Conservation (phyloP, 2,113 vertebrate species). For the Callopanchax toddi region DNA sequence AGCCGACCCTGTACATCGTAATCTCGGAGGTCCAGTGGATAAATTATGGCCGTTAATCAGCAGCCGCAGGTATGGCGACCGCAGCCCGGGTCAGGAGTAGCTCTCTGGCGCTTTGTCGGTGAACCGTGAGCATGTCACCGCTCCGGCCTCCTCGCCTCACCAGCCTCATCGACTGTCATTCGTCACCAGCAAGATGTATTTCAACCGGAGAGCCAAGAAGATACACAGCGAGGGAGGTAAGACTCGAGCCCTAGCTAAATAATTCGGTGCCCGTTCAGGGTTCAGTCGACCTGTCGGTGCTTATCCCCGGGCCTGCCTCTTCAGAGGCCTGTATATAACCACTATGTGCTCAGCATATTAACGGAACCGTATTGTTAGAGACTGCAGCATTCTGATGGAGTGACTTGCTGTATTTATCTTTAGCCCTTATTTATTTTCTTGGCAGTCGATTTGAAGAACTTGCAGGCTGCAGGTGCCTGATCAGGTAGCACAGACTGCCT, state of each 20-base stretch:
- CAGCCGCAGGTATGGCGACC: constrained; percentile 26
- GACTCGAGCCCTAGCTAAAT: constrained; percentile 3
- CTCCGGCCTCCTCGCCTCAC: constrained; percentile 41
- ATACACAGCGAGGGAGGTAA: constrained; percentile 85
- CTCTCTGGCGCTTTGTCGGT: constrained; percentile 34
- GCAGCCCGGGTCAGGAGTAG: constrained; percentile 38
- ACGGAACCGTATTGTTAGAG: constrained; percentile 17
- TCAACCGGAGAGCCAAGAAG: constrained; percentile 83
- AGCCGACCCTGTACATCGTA: constrained; percentile 3
- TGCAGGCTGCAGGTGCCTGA: constrained; percentile 34
- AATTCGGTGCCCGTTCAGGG: background rate
- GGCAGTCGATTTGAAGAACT: constrained; percentile 33
- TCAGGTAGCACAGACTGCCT: background rate
- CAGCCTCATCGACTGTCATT: constrained; percentile 47
- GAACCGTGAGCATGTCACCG: constrained; percentile 74
- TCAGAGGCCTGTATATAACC: constrained; percentile 29
- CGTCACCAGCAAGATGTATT: constrained; percentile 79
- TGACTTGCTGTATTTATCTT: constrained; percentile 28
- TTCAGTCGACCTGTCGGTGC: background rate
- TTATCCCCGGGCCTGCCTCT: constrained; percentile 11
- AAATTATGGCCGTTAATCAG: constrained; percentile 53
- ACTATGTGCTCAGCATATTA: constrained; percentile 59
- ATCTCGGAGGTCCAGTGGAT: constrained; percentile 13
- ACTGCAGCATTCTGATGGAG: constrained; percentile 65
- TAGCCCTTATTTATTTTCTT: constrained; percentile 10